Evolutionary conservation across 1,140 invertebrate species (phyloP), one percentile per base, ranked within the genome.

Genomic region (Ladona fulva): DNA sequence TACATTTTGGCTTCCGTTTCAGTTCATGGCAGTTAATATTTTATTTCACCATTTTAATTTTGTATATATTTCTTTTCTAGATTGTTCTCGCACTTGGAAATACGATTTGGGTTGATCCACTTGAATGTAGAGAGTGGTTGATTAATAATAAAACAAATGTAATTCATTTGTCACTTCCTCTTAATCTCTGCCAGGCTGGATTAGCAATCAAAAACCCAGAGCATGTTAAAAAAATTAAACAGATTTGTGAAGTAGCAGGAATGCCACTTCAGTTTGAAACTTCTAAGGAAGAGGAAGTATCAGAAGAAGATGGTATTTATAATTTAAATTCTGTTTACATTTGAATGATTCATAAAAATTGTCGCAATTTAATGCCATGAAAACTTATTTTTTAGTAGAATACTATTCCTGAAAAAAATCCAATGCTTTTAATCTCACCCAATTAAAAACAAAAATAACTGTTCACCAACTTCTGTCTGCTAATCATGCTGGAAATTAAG

Each of bases 81-180:
- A 52, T 77, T 5, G n/a, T 66, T 22, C 3, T 77, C 6, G 25
- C 25, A 24, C 24, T 77, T 8, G 59, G 77, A 7, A 44, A 86
- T 78, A 85, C 82, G 16, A 77, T 86, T 12, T 86, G 85, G 85
- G 77, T 84, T 3, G 78, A 85, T 75, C 81, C 83, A 59, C 66
- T 86, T n/a, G 81, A 83, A 79, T 78, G 82, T 74, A 81, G 82
- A 42, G 82, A 80, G 3, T 81, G 84, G 79, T 75, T 86, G n/a
- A 42, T 77, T 1, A 66, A 66, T 1, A 16, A 66, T 5, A 66
- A 22, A 22, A 66, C 52, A 66, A 19, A 16, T 66, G 14, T 66
- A 19, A 66, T 66, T 66, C 52, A 66, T 66, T 5, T 66, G 12
- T 16, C 52, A 19, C n/a, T 66, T 16, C 52, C 16, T 22, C 12